Evolutionary conservation across 2,888 invertebrate genomes (phyloP).

Genomic region (Resseliella maxima): DNA sequence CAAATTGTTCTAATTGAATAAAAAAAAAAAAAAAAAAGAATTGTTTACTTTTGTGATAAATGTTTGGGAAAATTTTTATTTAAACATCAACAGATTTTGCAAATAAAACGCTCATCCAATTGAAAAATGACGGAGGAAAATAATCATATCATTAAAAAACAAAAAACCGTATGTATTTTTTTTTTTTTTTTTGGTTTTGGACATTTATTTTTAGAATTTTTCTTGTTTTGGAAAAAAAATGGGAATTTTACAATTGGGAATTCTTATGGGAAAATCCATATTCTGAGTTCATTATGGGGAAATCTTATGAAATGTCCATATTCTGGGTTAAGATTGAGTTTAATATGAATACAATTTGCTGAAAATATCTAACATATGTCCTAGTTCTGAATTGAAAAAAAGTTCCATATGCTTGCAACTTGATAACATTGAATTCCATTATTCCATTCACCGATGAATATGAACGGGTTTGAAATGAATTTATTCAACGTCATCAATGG

Average conservation of each 20-base stretch:
- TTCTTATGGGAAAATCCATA: too few relatives aligned
- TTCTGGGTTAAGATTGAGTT: too few relatives aligned
- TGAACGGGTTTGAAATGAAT: not conserved
- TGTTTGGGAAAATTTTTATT: too few relatives aligned
- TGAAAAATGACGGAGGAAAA: not conserved
- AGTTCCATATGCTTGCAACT: not conserved
- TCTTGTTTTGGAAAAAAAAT: too few relatives aligned
- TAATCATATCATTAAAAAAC: slow-evolving; percentile 15
- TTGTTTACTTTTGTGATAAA: not conserved
- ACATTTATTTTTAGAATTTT: too few relatives aligned
- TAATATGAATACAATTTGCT: not conserved
- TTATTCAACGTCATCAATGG: not conserved
- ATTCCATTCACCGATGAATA: too few relatives aligned
- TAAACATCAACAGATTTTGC: too few relatives aligned
- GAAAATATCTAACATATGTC: not conserved
- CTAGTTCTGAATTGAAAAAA: not conserved
- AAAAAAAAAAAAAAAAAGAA: too few relatives aligned
- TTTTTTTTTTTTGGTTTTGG: not conserved
- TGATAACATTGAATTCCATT: not conserved
- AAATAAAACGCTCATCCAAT: not conserved
- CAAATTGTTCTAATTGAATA: not conserved
- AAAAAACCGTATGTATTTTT: slow-evolving; percentile 24
- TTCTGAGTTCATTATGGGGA: too few relatives aligned
- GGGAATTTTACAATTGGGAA: too few relatives aligned
- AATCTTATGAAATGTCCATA: too few relatives aligned